Conservation (phyloP, 2,888 invertebrate genomes). For the Tetanocera ferruginea region DNA sequence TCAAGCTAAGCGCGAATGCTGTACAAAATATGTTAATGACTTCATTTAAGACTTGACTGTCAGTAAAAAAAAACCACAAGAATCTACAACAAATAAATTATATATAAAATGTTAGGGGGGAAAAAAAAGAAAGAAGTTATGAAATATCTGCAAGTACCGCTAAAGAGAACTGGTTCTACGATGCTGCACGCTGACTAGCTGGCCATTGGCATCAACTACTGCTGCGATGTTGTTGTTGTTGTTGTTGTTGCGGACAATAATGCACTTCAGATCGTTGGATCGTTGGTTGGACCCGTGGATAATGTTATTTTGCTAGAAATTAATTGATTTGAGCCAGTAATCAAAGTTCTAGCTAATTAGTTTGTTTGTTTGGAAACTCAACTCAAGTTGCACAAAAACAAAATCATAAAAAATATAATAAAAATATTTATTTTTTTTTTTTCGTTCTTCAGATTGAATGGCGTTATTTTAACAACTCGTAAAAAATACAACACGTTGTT, state of each 20-base stretch:
- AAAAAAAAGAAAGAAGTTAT: background rate
- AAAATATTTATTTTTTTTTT: too few relatives aligned
- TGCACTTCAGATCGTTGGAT: background rate
- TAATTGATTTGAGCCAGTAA: background rate
- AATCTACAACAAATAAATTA: background rate
- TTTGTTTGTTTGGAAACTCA: background rate
- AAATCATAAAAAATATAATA: too few relatives aligned
- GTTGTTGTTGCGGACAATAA: background rate
- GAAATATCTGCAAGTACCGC: conserved; percentile 35
- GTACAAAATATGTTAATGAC: conserved; percentile 36
- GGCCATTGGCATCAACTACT: background rate
- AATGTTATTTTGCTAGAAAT: conserved; percentile 15
- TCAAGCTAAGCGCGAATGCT: background rate
- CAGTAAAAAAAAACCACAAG: background rate
- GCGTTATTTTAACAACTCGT: too few relatives aligned
- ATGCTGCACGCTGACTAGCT: background rate
- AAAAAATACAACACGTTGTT: too few relatives aligned
- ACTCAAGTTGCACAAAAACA: too few relatives aligned
- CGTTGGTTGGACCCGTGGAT: background rate
- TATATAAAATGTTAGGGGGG: background rate
- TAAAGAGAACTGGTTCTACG: conserved; percentile 33
- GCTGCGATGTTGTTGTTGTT: background rate
- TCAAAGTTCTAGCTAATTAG: background rate
- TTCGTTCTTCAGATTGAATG: too few relatives aligned
- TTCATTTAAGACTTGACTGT: conserved; percentile 28